phyloP scores from a whole-genome alignment of 2,888 invertebrate genomes.

The Tethea ocularis region DNA sequence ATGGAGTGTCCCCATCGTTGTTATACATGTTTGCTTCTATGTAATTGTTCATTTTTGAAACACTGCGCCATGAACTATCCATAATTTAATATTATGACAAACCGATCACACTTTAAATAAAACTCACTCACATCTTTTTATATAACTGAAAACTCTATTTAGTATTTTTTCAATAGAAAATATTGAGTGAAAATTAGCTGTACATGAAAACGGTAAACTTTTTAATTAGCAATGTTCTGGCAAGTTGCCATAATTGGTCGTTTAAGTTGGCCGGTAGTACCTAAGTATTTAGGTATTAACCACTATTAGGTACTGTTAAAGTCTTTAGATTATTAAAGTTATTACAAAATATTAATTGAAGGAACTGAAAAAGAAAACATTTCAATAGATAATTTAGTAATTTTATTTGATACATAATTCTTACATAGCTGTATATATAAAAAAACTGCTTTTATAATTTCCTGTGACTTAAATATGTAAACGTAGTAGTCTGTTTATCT shows the following conservation, averaged over 20 bases:
- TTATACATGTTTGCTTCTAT: conserved; percentile 46
- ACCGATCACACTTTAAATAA: not conserved
- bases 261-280: not conserved
- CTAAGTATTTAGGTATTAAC: too few relatives aligned
- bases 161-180: not conserved
- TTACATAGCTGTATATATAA: not conserved
- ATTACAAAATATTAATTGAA: not conserved
- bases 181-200: not conserved
- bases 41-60: not conserved
- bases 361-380: too few relatives aligned
- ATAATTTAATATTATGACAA: not conserved
- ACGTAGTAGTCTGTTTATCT: conserved; percentile 17
- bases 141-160: not conserved
- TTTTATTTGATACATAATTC: too few relatives aligned
- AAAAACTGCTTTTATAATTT: not conserved
- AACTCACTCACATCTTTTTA: not conserved
- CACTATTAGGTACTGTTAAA: not conserved
- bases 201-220: not conserved
- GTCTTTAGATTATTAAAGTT: not conserved
- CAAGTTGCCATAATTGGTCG: not conserved
- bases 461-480: not conserved
- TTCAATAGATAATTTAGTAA: too few relatives aligned
- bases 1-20: conserved; percentile 67
- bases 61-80: not conserved
- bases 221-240: not conserved